Base-by-base conservation (phyloP, 2,797 vertebrate genomes). In the Lepus townsendii region DNA sequence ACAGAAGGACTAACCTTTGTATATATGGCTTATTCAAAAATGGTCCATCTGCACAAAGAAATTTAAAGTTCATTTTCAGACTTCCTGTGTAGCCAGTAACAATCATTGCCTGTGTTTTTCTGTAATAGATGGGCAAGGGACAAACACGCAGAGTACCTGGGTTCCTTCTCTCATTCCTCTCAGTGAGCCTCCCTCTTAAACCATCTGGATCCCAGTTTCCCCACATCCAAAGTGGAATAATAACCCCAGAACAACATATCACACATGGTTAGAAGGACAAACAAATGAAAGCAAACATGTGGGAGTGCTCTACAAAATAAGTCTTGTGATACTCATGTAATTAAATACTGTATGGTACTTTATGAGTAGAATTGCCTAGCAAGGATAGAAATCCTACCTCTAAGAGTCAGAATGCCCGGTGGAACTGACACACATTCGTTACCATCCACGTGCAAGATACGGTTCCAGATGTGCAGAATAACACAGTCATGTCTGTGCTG, bases 1-100 rank as follows among this genome's bases (percentile, higher is more conserved):
- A 66, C n/a, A 1, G 63, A 92, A 79, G 50, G 72, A 60, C n/a
- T 69, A 88, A 87, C 32, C 35, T 93, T 83, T 72, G 38, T 82
- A 94, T 95, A 91, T 76, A 82, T 16, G 7, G 77, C n/a, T 66
- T 69, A 83, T 50, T 87, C 32, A 50, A 73, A 90, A 92, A 32
- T 26, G 27, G 32, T 27, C 32, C 27, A 69, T 68, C 63, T 77
- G 14, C 17, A 85, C 68, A 54, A 17, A 75, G 78, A 90, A 77
- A 20, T 84, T 92, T 93, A 57, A 93, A 86, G 42, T 66, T 71
- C 20, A 89, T 68, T n/a, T 65, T 24, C 60, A 76, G 57, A 73
- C 72, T 83, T 83, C 54, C 72, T 35, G 2, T 68, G 71, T 2
- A 83, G 17, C 35, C 86, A 35, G 16, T 62, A 77, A 32, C 86